Evolutionary conservation across 2,113 vertebrate species (phyloP).

Genomic region (Psilopsiagon aymara): DNA sequence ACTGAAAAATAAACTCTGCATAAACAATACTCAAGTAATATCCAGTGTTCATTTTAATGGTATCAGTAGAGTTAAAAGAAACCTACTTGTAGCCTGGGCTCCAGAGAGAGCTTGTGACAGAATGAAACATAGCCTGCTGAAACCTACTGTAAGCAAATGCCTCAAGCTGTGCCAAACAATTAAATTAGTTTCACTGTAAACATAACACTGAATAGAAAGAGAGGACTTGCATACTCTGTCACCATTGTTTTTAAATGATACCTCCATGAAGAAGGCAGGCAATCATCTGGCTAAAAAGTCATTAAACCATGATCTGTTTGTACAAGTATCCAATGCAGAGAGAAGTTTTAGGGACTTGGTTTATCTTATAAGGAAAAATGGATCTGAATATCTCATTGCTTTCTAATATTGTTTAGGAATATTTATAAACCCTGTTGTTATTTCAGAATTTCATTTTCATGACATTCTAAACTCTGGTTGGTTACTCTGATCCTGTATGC

Average conservation of each 20-base stretch:
- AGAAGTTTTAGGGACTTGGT: not conserved
- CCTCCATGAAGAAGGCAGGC: not conserved
- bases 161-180: slow-evolving; percentile 47
- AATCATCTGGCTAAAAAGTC: not conserved
- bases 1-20: not conserved
- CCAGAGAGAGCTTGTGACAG: slow-evolving; percentile 33
- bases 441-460: not conserved
- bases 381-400: not conserved
- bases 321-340: not conserved
- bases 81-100: not conserved
- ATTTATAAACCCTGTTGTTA: not conserved
- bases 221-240: not conserved
- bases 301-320: not conserved
- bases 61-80: slow-evolving; percentile 47
- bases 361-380: not conserved
- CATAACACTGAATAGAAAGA: not conserved
- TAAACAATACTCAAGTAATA: not conserved
- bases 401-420: not conserved
- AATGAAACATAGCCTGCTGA: slow-evolving; percentile 55
- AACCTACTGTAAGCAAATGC: slow-evolving; percentile 65
- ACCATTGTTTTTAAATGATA: not conserved
- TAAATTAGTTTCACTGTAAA: slow-evolving; percentile 29
- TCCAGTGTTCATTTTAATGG: not conserved
- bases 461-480: not conserved
- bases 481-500: not conserved